A percentile compares a stretch with the other conserved stretches of the same genome.
Conservation (phyloP, 2,888 invertebrate species). For the Ramazzottius varieornatus region DNA sequence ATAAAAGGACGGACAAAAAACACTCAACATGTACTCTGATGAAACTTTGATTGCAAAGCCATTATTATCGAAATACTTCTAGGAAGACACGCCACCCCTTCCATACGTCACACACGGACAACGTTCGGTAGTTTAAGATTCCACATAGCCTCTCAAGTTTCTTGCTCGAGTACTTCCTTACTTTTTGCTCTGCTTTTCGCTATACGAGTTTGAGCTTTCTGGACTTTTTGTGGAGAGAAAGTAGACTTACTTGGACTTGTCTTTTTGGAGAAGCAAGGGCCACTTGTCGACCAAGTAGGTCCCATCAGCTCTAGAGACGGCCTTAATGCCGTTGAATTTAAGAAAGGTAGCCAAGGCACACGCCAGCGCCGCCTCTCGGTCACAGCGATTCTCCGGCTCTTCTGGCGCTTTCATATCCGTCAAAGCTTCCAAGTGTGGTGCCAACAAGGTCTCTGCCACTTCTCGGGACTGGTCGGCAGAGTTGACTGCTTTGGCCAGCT, state of each 20-base stretch:
- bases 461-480: background rate
- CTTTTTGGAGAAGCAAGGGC: background rate
- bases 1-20: too few species aligned
- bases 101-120: too few species aligned
- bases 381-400: constrained; percentile 1
- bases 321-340: background rate
- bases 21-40: too few species aligned
- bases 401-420: background rate
- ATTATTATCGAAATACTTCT: too few species aligned
- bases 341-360: background rate
- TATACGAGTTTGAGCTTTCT: too few species aligned
- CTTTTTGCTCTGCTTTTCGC: too few species aligned
- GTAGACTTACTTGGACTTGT: background rate
- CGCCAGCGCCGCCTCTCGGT: background rate
- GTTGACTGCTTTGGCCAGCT: background rate
- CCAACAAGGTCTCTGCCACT: background rate
- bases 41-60: too few species aligned
- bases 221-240: too few species aligned
- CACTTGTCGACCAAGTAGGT: background rate
- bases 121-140: too few species aligned
- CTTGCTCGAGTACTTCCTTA: too few species aligned
- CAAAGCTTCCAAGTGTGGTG: background rate
- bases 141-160: too few species aligned
- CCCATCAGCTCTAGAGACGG: background rate
- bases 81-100: too few species aligned